Base-by-base conservation (phyloP, 23 tunicate genomes). In the Clavelina lepadiformis region DNA sequence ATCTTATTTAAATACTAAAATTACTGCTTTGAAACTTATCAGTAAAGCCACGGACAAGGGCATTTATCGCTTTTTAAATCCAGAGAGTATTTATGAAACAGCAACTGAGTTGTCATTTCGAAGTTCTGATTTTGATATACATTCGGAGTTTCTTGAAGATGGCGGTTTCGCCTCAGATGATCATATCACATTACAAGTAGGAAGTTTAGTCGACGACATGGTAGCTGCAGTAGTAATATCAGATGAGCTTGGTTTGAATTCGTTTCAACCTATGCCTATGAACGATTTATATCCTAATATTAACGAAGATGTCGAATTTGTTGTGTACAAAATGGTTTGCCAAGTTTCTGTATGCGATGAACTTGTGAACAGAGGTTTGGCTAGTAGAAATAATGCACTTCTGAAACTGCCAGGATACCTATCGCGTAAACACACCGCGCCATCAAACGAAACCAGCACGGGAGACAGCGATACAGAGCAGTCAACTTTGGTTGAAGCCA, bases 251-350 rank as follows among this genome's bases (percentile, higher is more conserved):
- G 18, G 55, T 8, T 20, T 70, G 6, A 35, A 38, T 36, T 32
- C 70, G 5, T 35, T 25, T 5, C 36, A 29, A 29, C 38, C 70
- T n/a, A 38, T 25, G 38, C 53, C 72, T 45, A 58, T 32, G 19
- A 31, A 57, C 31, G n/a, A 67, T n/a, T n/a, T n/a, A n/a, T n/a
- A n/a, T n/a, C n/a, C n/a, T n/a, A n/a, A n/a, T n/a, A n/a, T n/a
- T n/a, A 68, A 73, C 19, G 79, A 73, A 27, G 79, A 59, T 28
- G 79, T 59, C 2, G 29, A 28, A 7, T 56, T 73, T 35, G 61
- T 37, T 32, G 49, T 73, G 52, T 44, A 73, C 28, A 73, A 73
- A 60, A 58, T 73, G 56, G 66, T 61, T 23, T 73, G 79, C 34
- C 44, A 51, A 20, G 59, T 73, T 32, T 24, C 79, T 21, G 41